These are phyloP conservation scores for Lucilia sericata DNA, from an alignment of 1,140 invertebrate genomes.

Conservation along the genomic window DNA sequence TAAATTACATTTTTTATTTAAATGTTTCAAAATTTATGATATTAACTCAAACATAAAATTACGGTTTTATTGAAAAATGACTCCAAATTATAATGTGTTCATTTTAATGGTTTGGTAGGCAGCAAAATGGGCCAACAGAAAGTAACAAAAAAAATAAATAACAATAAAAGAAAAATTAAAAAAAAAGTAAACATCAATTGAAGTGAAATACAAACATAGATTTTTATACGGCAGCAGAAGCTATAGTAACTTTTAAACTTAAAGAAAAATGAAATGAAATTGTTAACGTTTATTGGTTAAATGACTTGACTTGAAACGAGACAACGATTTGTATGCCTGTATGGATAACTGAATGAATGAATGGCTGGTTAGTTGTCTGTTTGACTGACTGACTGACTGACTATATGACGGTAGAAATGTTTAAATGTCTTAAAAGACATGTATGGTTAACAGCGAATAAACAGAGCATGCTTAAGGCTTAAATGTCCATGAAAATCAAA, in stretches of 20 bases:
- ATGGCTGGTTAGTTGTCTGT: background rate
- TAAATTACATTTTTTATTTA: background rate
- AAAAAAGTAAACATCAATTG: background rate
- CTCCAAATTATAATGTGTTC: slow-evolving; percentile 19
- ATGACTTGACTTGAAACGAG: background rate
- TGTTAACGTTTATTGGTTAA: slow-evolving; percentile 24
- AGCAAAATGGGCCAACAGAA: background rate
- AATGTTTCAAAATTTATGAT: background rate
- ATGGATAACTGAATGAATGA: background rate
- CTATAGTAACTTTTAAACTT: background rate
- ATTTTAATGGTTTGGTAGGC: background rate
- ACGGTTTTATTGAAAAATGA: slow-evolving; percentile 7
- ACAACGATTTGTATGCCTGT: background rate
- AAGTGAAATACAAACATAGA: background rate
- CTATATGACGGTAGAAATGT: background rate
- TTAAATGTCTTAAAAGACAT: slow-evolving; percentile 17
- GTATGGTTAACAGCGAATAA: slow-evolving; percentile 23
- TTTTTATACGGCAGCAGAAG: background rate
- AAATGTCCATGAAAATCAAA: slow-evolving; percentile 27
- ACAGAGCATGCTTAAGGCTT: slow-evolving; percentile 16
- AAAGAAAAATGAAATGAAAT: slow-evolving; percentile 20
- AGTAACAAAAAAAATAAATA: background rate
- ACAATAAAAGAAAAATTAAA: background rate
- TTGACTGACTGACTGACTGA: too few relatives aligned
- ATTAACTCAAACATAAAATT: background rate